Conservation (phyloP, 2,888 invertebrate species). For the Eurois occulta region DNA sequence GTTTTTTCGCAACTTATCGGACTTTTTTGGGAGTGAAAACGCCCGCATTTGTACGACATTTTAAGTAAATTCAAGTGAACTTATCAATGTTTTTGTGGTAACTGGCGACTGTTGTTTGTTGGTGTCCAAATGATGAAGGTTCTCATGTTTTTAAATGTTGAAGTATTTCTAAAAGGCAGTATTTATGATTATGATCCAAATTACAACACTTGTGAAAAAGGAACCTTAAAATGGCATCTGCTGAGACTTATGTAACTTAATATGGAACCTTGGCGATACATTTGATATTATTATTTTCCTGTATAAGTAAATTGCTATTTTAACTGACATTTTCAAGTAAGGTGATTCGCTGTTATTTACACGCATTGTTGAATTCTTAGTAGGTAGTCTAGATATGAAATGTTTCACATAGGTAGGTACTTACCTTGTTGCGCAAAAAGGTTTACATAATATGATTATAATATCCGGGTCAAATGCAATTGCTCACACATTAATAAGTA, state of each 20-base stretch:
- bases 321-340: not conserved
- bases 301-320: not conserved
- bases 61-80: not conserved
- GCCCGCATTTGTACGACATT: slow-evolving; percentile 42
- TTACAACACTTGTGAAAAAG: not conserved
- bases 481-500: slow-evolving; percentile 18
- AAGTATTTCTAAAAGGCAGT: not conserved
- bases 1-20: slow-evolving; percentile 22
- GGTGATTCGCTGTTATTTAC: not conserved
- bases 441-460: slow-evolving; percentile 4
- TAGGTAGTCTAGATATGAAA: not conserved
- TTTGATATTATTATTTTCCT: not conserved
- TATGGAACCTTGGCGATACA: not conserved
- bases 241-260: not conserved
- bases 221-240: not conserved
- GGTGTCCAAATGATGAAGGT: not conserved
- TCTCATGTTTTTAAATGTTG: not conserved
- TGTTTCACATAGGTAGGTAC: not conserved
- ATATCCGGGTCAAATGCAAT: slow-evolving; percentile 20
- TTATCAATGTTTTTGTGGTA: slow-evolving; percentile 4
- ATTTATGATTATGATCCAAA: not conserved
- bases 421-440: slow-evolving; percentile 15
- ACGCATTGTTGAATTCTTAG: not conserved
- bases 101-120: slow-evolving; percentile 8
- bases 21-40: slow-evolving; percentile 31